Conservation (phyloP, 2,888 invertebrate genomes). For the Trichogramma evanescens region DNA sequence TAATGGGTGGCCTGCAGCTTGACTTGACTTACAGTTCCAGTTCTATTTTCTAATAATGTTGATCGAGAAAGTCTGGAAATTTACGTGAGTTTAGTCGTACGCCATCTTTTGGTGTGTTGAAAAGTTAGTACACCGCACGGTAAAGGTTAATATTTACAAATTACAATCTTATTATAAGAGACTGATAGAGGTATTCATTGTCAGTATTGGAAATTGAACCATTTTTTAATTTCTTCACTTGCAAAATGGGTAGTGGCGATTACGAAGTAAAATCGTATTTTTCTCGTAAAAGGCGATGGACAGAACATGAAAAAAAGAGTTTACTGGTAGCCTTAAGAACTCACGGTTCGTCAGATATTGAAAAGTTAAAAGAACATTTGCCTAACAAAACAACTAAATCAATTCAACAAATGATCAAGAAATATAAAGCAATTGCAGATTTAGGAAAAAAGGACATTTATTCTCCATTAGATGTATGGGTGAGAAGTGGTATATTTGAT, state of each 20-base stretch:
- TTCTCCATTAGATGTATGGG: constrained; percentile 30
- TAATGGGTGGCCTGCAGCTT: too few species aligned
- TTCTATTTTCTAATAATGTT: too few species aligned
- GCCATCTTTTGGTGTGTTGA: too few species aligned
- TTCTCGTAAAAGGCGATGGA: constrained; percentile 26
- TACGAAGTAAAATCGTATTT: neutral
- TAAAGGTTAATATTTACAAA: too few species aligned
- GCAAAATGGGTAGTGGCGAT: neutral
- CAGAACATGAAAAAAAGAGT: constrained; percentile 28
- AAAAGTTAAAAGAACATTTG: constrained; percentile 19
- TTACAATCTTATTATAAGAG: too few species aligned
- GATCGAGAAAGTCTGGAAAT: too few species aligned
- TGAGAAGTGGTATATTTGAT: constrained; percentile 28
- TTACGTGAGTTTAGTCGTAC: too few species aligned
- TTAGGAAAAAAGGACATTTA: constrained; percentile 14
- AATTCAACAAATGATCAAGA: constrained; percentile 31
- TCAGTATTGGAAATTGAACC: too few species aligned
- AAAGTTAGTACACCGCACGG: too few species aligned
- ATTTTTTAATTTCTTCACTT: neutral
- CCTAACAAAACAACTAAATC: constrained; percentile 28
- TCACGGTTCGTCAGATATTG: constrained; percentile 32
- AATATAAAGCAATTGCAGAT: constrained; percentile 28
- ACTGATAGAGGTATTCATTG: too few species aligned
- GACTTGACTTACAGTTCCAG: too few species aligned
- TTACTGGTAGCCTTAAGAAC: constrained; percentile 33